A percentile compares a stretch with the other conserved stretches of the same genome.
phyloP scores from a whole-genome alignment of 2,113 vertebrate genomes.

The Bos indicus region DNA sequence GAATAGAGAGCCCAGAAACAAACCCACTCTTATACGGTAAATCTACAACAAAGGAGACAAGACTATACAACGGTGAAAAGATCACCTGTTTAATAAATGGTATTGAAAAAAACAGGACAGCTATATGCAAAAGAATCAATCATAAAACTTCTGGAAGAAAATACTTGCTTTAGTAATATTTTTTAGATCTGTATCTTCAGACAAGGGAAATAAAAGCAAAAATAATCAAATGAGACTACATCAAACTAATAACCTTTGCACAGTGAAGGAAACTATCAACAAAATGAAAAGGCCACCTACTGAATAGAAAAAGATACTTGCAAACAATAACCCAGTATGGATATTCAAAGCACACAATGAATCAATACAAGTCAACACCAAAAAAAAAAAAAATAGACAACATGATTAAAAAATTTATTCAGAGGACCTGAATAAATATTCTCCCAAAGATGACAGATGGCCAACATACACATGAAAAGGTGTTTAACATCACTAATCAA shows the following conservation, averaged over 20 bases:
- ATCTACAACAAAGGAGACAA: neutral
- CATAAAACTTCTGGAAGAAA: neutral
- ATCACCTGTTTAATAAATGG: neutral
- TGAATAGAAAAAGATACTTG: neutral
- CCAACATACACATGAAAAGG: neutral
- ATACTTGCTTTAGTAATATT: neutral
- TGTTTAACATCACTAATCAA: neutral
- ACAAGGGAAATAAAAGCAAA: neutral
- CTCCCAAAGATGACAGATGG: neutral
- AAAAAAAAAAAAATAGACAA: neutral
- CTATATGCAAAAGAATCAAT: neutral
- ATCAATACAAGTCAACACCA: neutral
- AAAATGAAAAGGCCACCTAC: neutral
- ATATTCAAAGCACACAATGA: neutral
- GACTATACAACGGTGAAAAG: neutral
- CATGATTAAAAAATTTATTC: neutral
- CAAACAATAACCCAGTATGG: neutral
- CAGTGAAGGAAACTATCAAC: neutral
- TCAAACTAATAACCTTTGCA: neutral
- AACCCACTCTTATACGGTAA: neutral
- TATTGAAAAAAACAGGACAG: neutral
- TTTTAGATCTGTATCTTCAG: neutral
- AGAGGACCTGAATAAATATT: neutral
- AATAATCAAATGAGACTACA: neutral
- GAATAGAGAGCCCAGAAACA: neutral